Evolutionary conservation across 2,888 invertebrate genomes (phyloP), one percentile per base, ranked within the genome.

Genomic region (Drosophila aldrichi): DNA sequence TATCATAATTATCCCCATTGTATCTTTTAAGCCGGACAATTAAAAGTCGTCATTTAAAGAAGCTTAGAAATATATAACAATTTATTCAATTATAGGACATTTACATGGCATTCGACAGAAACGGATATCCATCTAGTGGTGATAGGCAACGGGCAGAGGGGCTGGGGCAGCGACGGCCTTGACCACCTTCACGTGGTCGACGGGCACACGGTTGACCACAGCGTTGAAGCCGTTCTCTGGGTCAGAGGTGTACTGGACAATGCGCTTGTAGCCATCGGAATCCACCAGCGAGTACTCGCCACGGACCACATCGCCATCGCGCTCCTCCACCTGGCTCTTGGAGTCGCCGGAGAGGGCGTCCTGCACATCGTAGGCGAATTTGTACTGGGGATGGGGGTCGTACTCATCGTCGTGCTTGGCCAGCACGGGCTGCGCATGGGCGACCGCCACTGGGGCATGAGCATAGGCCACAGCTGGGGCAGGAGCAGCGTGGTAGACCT

Each of bases 221-320:
- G 92, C 92, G 62, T 92, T 92, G 83, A 92, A 92, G n/a, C 92
- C 92, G 59, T 91, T 88, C 32, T 91, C 74, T 32, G 91, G 80
- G 77, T 92, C 92, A 18, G 92, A 92, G 38, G 92, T 91, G 64
- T 92, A 92, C 20, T 89, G 89, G 2, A 92, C 93, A 16, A 84
- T 91, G 43, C 92, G 90, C 75, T 90, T 90, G 73, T 77, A 91
- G n/a, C 93, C 93, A 86, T 93, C 93, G 43, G 93, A 80, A 79
- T 93, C 93, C 55, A 91, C 79, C 59, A 93, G 70, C 0, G 92
- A 92, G 74, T 93, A 93, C 61, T 91, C 92, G 41, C 93, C 93
- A 70, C 89, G 91, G 2, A 93, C 93, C 25, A 91, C 86, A 78
- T 93, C 92, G 25, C 93, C 93, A 75, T 92, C 91, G 38, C 93